Evolutionary conservation across 2,888 invertebrate genomes (phyloP).

Genomic region (Nymphalis c-album): DNA sequence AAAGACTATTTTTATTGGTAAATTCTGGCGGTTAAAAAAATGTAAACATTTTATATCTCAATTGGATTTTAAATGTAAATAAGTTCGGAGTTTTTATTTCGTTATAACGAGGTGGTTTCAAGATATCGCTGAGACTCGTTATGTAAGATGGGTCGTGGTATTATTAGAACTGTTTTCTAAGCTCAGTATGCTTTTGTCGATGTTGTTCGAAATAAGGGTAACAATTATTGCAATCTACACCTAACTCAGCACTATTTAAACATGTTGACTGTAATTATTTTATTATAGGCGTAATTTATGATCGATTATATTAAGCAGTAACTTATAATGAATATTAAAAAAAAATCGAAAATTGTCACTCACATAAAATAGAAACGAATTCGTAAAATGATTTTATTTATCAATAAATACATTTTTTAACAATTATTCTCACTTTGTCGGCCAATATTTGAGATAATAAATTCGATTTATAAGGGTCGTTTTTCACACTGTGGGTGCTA

Average conservation of each 20-base stretch:
- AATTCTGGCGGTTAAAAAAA: constrained; percentile 41
- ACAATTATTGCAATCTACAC: too few relatives aligned
- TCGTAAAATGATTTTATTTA: constrained; percentile 23
- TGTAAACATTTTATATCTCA: constrained; percentile 39
- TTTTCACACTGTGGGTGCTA: constrained; percentile 21
- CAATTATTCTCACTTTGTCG: constrained; percentile 27
- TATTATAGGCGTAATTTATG: too few relatives aligned
- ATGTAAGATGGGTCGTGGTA: not conserved
- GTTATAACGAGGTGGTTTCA: constrained; percentile 7
- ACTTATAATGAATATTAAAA: too few relatives aligned
- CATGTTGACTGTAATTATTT: not conserved
- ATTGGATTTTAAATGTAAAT: constrained; percentile 31
- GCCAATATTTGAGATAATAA: constrained; percentile 28
- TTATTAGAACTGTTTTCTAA: not conserved
- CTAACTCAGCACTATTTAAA: not conserved
- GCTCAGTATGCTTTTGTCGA: not conserved
- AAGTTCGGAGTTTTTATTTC: constrained; percentile 17
- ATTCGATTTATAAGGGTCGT: constrained; percentile 26
- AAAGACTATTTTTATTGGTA: constrained; percentile 44
- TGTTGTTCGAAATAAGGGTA: too few relatives aligned
- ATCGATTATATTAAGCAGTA: too few relatives aligned
- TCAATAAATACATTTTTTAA: constrained; percentile 25
- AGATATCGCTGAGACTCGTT: not conserved
- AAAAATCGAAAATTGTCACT: not conserved
- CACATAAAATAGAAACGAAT: constrained; percentile 8